Base-by-base conservation (phyloP, 2,113 vertebrate species). In the Bujurquina vittata region DNA sequence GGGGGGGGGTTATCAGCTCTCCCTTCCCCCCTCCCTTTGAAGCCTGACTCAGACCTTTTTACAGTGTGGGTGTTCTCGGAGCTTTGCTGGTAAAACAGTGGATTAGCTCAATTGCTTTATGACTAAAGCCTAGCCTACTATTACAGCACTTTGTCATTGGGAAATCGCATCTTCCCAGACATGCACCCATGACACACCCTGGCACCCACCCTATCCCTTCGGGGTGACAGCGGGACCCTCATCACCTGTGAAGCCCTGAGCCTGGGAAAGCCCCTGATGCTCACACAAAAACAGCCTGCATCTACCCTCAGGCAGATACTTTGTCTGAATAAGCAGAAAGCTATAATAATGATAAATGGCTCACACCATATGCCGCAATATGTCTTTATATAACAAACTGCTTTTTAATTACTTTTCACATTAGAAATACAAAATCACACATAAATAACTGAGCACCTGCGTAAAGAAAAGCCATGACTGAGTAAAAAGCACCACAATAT, bases 101-200 rank as follows among this genome's bases (percentile, higher is more conserved):
- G 88, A 94, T 93, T 90, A 94, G 90, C 79, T 73, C 86, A 81
- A 84, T 83, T 82, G 89, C 89, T 93, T 93, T 89, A 94, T 93
- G 92, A 93, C 91, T 91, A 84, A 87, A 83, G 74, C 86, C 85
- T 35, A 91, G 74, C 74, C 91, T 92, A 77, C 89, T 83, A 94
- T 95, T 95, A 93, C 26, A 1, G 31, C 15, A 73, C 87, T 94
- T 90, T 93, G 86, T 93, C 87, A 93, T 84, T 80, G 88, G 56
- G 80, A 91, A 91, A 91, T 85, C 79, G 37, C 82, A 89, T 92
- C 85, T 92, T 93, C 87, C 83, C 91, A 91, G 86, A 88, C 88
- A 91, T 78, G 81, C 86, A 91, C 54, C 56, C 72, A 40, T 65
- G 75, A 87, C 84, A 88, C 91, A 89, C 91, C 86, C 81, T 10